Evolutionary conservation across 2,888 invertebrate species (phyloP).

Genomic region (Girardia tigrina): DNA sequence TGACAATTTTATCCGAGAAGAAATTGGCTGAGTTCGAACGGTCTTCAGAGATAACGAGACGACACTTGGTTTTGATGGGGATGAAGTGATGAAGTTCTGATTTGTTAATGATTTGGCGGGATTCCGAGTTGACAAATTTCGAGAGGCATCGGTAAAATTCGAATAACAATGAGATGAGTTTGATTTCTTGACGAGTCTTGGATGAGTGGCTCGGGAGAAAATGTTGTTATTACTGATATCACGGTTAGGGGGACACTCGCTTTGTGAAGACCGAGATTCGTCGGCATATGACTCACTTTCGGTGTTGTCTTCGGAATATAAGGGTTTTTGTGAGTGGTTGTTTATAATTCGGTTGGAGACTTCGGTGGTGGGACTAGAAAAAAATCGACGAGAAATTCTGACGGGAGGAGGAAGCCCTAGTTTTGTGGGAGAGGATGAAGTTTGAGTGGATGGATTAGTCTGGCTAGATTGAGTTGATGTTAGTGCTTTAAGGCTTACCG

Average conservation of each 20-base stretch:
- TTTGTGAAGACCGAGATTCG: constrained; percentile 16
- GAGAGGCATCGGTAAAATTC: neutral
- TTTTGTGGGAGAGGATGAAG: neutral
- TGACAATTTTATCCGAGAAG: neutral
- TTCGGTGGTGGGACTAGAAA: neutral
- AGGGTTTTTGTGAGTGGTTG: neutral
- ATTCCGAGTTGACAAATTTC: neutral
- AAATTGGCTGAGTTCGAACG: constrained; percentile 6
- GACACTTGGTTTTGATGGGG: neutral
- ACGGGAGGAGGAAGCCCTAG: neutral
- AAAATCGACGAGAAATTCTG: neutral
- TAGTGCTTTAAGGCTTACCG: neutral
- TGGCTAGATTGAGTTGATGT: neutral
- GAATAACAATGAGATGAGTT: neutral
- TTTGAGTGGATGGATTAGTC: neutral
- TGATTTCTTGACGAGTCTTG: neutral
- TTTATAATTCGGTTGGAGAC: neutral
- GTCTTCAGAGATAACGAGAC: neutral
- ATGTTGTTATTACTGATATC: constrained; percentile 23
- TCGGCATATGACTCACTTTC: constrained; percentile 8
- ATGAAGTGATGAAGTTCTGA: neutral
- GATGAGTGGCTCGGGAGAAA: constrained; percentile 3
- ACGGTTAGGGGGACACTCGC: neutral
- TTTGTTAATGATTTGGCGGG: neutral
- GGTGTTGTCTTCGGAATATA: constrained; percentile 10